Base-by-base conservation (phyloP, 1,140 invertebrate genomes). In the Drosophila nikananu region DNA sequence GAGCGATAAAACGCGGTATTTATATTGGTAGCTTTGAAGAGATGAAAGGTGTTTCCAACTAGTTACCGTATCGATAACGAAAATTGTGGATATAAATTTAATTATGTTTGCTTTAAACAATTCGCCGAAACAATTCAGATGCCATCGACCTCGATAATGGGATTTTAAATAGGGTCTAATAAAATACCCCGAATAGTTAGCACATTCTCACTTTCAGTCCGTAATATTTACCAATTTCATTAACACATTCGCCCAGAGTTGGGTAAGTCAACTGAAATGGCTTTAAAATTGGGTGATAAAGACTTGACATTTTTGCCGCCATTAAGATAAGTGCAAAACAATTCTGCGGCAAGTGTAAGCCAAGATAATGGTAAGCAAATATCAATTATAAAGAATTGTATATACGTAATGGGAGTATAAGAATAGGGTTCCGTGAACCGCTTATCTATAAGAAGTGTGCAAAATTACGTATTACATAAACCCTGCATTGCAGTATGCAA, bases 131-230 rank as follows among this genome's bases (percentile, higher is more conserved):
- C 35, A 17, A 27, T 44, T 35, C 21, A 27, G 13, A 12, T 35
- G 59, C 60, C 59, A 64, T 39, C 39, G 42, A 62, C 32, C 64
- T 30, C 44, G 9, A 25, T 59, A 27, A 25, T 58, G 10, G 8
- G 19, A 15, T 23, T 12, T 13, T 44, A 44, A 65, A n/a, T 21
- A 32, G 39, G 61, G 27, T 23, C 21, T 67, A 25, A 72, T 71
- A 49, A 58, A 63, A 32, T 5, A 41, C 6, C 0, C 8, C 19
- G 1, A 15, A n/a, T 13, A 17, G 6, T 51, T 70, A 42, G 32
- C 62, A 66, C 67, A 30, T 74, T 74, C 71, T 74, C 48, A 55
- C 67, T 74, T 74, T 72, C 57, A 19, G 7, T 15, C 35, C 8
- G 12, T 2, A 23, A 30, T 42, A 30, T 73, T 63, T 64, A 48